Evolutionary conservation across 2,797 vertebrate species (phyloP), one percentile per base, ranked within the genome.

Genomic region (Sphenopsis melanotis): DNA sequence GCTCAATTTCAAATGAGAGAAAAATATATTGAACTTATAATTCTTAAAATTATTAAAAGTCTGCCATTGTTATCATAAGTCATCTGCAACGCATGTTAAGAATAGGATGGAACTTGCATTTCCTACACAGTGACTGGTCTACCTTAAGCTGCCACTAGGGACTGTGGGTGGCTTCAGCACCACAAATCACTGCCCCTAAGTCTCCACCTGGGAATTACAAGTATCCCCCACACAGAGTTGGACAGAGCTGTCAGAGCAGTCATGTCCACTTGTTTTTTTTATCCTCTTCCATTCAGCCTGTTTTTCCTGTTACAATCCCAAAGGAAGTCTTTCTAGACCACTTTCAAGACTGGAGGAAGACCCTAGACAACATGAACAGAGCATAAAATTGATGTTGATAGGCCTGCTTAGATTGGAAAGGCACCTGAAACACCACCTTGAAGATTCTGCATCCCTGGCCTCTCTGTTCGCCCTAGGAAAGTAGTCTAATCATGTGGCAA

Each of bases 241-340:
- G 36, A 66, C 19, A 46, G 32, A 83, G 17, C 30, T 57, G 65
- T 61, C 69, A 82, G 32, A 93, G 55, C 19, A 82, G 34, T 30
- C 66, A 56, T 1, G 1, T 69, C 23, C 27, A 18, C n/a, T 24
- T 1, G 0, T 5, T 11, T 41, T 47, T 87, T 87, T 79, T 23
- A 59, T 27, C 34, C 11, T 94, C 15, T 42, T 83, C 39, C 21
- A 57, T 10, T 12, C 57, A 50, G 20, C 20, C 39, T 52, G 17
- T 18, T 87, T 82, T 64, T 81, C 75, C 30, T 8, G 1, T 65
- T 71, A 53, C 6, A 41, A 5, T 65, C 53, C 66, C 10, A 2
- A 4, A 27, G 8, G 11, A 85, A 75, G 12, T 81, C 49, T 85
- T 87, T 75, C 72, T 36, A 1, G 57, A 42, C 30, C 9, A 14